Percentiles rank a stretch among this genome's conserved stretches.
phyloP scores from a whole-genome alignment of 1,140 invertebrate species.

The Meloidogyne chitwoodi region DNA sequence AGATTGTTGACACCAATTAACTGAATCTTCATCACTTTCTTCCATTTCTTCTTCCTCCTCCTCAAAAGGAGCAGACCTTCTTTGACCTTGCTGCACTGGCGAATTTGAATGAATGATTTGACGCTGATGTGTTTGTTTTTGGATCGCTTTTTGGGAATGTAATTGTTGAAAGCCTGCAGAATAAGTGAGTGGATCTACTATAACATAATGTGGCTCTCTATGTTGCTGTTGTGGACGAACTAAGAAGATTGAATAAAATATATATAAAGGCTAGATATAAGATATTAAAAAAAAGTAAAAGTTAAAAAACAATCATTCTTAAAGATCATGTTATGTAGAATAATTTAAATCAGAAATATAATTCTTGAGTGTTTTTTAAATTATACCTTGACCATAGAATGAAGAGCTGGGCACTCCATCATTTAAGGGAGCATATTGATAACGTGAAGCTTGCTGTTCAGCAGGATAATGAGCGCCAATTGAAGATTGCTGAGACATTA shows the following conservation, averaged over 20 bases:
- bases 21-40: not conserved
- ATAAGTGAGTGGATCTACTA: not conserved
- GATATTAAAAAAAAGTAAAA: too few species aligned
- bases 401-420: not conserved
- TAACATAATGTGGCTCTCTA: not conserved
- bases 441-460: not conserved
- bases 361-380: too few species aligned
- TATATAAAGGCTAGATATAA: too few species aligned
- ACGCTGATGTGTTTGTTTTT: not conserved
- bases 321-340: too few species aligned
- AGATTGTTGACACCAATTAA: not conserved
- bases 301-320: too few species aligned
- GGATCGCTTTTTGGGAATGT: not conserved
- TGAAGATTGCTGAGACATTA: not conserved
- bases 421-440: not conserved
- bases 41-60: slow-evolving; percentile 9
- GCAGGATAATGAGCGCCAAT: not conserved
- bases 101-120: not conserved
- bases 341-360: too few species aligned
- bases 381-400: slow-evolving; percentile 1
- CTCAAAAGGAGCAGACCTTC: not conserved
- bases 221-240: not conserved
- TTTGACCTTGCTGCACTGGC: not conserved
- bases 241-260: too few species aligned
- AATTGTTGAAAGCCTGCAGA: not conserved